These are phyloP conservation scores for Halcyon leucocephala DNA, from an alignment of 2,797 vertebrate species.

Conservation along the genomic window DNA sequence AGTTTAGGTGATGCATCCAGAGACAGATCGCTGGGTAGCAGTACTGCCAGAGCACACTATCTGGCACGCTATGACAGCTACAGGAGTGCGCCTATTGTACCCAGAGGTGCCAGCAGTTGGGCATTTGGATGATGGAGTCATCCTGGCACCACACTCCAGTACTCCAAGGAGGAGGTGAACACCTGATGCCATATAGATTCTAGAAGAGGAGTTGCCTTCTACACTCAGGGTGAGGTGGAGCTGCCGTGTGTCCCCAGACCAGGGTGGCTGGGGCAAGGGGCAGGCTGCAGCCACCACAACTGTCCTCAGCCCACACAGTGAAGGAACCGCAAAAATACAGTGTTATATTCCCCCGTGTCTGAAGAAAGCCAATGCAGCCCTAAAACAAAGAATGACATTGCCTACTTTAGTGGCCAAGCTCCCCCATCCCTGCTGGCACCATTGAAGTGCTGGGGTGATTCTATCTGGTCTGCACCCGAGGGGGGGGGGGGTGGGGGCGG, in stretches of 20 bases:
- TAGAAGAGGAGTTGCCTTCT: not conserved
- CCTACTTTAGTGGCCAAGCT: not conserved
- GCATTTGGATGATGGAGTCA: rapidly evolving
- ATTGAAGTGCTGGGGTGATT: rapidly evolving
- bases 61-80: not conserved
- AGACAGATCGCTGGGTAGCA: not conserved
- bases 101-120: rapidly evolving
- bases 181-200: rapidly evolving
- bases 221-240: rapidly evolving
- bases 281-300: not conserved
- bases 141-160: rapidly evolving
- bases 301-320: rapidly evolving
- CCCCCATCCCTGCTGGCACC: too few relatives aligned
- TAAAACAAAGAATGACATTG: rapidly evolving
- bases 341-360: rapidly evolving
- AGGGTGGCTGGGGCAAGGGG: rapidly evolving
- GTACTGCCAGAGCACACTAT: too few relatives aligned
- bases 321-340: not conserved
- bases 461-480: rapidly evolving
- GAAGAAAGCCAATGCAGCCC: not conserved
- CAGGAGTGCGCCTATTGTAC: not conserved
- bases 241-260: rapidly evolving
- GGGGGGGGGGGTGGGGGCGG: rapidly evolving
- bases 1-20: not conserved
- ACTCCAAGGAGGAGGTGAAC: not conserved